These are phyloP conservation scores for Phanerotoma sp. DNA, from an alignment of 2,888 invertebrate species.

Conservation along the genomic window DNA sequence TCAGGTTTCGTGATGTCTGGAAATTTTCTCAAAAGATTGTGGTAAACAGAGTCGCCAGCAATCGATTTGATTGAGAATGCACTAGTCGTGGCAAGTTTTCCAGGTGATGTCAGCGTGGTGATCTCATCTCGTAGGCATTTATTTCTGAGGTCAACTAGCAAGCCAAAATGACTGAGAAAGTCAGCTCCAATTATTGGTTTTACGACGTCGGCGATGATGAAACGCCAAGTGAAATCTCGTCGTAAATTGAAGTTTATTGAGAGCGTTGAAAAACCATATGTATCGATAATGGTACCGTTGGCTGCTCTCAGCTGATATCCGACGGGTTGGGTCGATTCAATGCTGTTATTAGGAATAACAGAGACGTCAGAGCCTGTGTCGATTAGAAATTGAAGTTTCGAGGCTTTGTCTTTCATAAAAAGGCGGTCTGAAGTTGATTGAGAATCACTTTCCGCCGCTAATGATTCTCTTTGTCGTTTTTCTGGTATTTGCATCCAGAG, in stretches of 20 bases:
- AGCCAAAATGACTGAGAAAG: slow-evolving; percentile 37
- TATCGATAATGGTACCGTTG: slow-evolving; percentile 42
- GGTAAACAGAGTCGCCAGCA: slow-evolving; percentile 41
- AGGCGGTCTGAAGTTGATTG: slow-evolving; percentile 4
- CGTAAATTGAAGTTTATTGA: slow-evolving; percentile 41
- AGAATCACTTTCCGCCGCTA: slow-evolving; percentile 35
- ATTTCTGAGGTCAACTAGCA: slow-evolving; percentile 39
- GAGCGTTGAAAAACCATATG: slow-evolving; percentile 37
- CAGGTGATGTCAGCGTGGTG: slow-evolving; percentile 1
- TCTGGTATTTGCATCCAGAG: slow-evolving; percentile 16
- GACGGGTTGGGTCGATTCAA: neutral
- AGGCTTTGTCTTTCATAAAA: neutral
- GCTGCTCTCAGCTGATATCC: slow-evolving; percentile 34
- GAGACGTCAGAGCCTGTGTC: slow-evolving; percentile 21
- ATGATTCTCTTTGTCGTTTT: slow-evolving; percentile 32
- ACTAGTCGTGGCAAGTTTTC: neutral
- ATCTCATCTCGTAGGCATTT: slow-evolving; percentile 30
- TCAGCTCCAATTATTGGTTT: slow-evolving; percentile 49
- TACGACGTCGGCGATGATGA: slow-evolving; percentile 43
- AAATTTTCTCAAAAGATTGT: slow-evolving; percentile 23
- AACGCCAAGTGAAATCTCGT: slow-evolving; percentile 41
- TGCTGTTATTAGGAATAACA: slow-evolving; percentile 8
- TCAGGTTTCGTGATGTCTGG: slow-evolving; percentile 20
- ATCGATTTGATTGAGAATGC: slow-evolving; percentile 6
- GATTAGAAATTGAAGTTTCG: neutral